Base-by-base conservation (phyloP, 2,113 vertebrate genomes). In the Heterotis niloticus region DNA sequence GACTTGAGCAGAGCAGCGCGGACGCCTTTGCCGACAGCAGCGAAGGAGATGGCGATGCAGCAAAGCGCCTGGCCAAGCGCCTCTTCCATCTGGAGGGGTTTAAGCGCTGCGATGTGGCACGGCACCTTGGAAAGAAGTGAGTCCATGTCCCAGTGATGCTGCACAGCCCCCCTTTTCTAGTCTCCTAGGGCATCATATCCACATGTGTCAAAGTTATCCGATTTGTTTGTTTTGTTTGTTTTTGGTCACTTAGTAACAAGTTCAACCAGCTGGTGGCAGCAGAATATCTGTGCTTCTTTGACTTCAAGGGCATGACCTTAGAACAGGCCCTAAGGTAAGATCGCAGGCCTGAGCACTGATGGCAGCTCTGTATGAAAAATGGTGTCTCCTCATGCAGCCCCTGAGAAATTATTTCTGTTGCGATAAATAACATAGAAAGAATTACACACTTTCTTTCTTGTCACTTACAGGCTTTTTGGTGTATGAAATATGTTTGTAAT, bases 81-180 rank as follows among this genome's bases (percentile, higher is more conserved):
- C 94, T 99, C 64, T 98, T 94, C 89, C 91, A 95, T 91, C 95
- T 98, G 0, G 96, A 98, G 82, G 97, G 97, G 66, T 97, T 99
- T 90, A 97, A 96, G 81, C 95, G 96, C 88, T 98, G 96, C 0
- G 97, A 99, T 0, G 96, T 99, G 74, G 97, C 97, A 57, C 93
- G 96, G 20, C 97, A 99, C 86, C 93, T 99, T 0, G 95, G 96
- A 82, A 98, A 97, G 84, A 99, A 99, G 97, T 98, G 87, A 92
- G 96, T 78, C 76, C 52, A 18, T 66, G 28, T 56, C 20, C 62
- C n/a, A 23, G 14, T 10, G 3, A 34, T 26, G 5, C 12, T 28
- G 10, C 28, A 10, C 26, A 1, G 14, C n/a, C n/a, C 13, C 5
- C 4, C 5, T 17, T 62, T 14, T 14, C 14, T 17, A 16, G 11